Conservation (phyloP, 2,888 invertebrate genomes). For the Alloplasta piceator region DNA sequence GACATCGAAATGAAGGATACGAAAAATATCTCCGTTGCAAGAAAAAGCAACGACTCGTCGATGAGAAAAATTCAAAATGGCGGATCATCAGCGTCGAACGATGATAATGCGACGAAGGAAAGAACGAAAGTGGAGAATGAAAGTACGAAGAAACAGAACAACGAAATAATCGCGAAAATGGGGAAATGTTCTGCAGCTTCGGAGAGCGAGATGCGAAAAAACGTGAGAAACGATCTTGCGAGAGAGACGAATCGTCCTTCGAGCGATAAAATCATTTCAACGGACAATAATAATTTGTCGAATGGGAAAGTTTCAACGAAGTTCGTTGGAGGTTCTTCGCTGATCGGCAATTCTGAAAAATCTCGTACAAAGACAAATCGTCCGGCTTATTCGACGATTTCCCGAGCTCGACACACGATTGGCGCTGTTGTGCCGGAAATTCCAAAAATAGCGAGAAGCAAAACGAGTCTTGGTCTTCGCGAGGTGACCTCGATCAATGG, state of each 20-base stretch:
- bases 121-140: conserved; percentile 46
- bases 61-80: conserved; percentile 59
- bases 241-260: conserved; percentile 37
- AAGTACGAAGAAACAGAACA: conserved; percentile 64
- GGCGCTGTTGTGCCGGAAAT: conserved; percentile 66
- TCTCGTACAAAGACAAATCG: conserved; percentile 64
- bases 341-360: conserved; percentile 27
- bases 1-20: conserved; percentile 62
- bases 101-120: conserved; percentile 17
- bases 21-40: conserved; percentile 68
- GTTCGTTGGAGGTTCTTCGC: not conserved
- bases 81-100: conserved; percentile 12
- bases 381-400: conserved; percentile 84
- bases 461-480: conserved; percentile 78
- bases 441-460: conserved; percentile 78
- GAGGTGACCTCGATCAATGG: conserved; percentile 66
- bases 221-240: conserved; percentile 71
- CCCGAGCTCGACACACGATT: conserved; percentile 75
- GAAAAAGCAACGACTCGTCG: conserved; percentile 59
- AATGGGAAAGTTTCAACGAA: conserved; percentile 17
- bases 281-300: conserved; percentile 15
- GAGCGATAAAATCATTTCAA: conserved; percentile 36
- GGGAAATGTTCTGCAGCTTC: conserved; percentile 66
- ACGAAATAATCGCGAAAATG: conserved; percentile 43
- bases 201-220: conserved; percentile 67